Conservation (phyloP, 2,113 vertebrate species). For the Nerophis lumbriciformis region DNA sequence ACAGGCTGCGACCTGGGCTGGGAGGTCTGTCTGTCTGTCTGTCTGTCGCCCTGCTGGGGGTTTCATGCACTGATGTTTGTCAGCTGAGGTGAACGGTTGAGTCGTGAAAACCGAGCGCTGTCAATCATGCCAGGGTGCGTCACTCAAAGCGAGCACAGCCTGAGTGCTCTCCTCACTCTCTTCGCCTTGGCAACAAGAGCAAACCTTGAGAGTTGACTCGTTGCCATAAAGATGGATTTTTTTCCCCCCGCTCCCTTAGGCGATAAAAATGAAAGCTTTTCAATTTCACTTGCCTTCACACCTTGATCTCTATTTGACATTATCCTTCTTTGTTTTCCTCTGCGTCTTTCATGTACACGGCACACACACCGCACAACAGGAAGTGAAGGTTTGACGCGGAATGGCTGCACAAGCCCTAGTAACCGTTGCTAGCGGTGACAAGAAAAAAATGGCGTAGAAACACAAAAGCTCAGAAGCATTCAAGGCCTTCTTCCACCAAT, state of each 20-base stretch:
- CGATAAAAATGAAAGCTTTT: conserved; percentile 28
- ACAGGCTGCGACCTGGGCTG: conserved; percentile 83
- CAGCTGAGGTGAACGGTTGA: not conserved
- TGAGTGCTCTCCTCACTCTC: conserved; percentile 15
- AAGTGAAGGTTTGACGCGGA: conserved; percentile 8
- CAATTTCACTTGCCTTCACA: not conserved
- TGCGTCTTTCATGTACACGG: not conserved
- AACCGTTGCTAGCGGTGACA: conserved; percentile 60
- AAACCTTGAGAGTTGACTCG: conserved; percentile 56
- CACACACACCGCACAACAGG: not conserved
- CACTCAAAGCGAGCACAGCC: not conserved
- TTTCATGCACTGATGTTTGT: not conserved
- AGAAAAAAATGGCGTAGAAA: conserved; percentile 44
- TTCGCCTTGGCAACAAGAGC: conserved; percentile 52
- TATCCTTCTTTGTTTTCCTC: conserved; percentile 1
- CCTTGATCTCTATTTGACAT: not conserved
- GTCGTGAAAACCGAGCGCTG: not conserved
- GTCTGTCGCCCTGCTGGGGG: not conserved
- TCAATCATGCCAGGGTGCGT: not conserved
- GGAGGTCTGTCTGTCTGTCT: conserved; percentile 49
- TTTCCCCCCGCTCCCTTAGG: not conserved
- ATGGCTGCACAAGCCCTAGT: conserved; percentile 45
- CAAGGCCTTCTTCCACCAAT: conserved; percentile 32
- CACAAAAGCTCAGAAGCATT: conserved; percentile 33
- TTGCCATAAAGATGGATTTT: conserved; percentile 30